Base-by-base conservation (phyloP, 2,113 vertebrate genomes). In the Meriones unguiculatus region DNA sequence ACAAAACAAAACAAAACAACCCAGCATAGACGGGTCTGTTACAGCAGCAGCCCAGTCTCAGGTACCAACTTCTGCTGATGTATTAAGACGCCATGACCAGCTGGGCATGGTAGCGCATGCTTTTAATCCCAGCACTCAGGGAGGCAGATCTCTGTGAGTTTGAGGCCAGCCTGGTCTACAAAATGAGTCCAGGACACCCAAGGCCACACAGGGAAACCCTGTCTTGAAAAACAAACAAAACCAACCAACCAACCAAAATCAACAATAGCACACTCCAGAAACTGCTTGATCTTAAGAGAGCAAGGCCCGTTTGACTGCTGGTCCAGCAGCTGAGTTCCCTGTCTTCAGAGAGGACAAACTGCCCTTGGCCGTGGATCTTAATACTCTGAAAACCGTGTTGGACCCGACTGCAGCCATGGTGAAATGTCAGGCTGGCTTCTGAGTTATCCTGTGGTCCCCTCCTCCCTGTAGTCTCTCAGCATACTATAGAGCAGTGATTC, bases 231-330 rank as follows among this genome's bases (percentile, higher is more conserved):
- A 5, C 46, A 46, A 46, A 46, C 46, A 46, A 46, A 46, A 46
- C 46, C 5, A 69, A 69, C 12, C 13, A 62, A 15, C 59, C 59
- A 13, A 67, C 30, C 46, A 30, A 30, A 28, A 28, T 9, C 24
- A 30, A 32, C 32, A 35, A 32, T 13, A 30, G 41, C 99, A 76
- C 99, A 99, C 89, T 99, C 99, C 24, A 99, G 96, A 90, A 99
- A 99, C 67, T 99, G 99, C 73, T 99, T 99, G 35, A 99, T 98
- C 96, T 99, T 99, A 0, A 99, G 99, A 62, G 98, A 98, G 98
- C 99, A 99, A n/a, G 99, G 98, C 84, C 98, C 98, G 96, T 98
- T 97, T 96, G 98, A 98, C 95, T 98, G 98, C 32, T 95, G 97
- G 97, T 95, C 98, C 96, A 96, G 94, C 0, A 97, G 97, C 94